Base-by-base conservation (phyloP, 2,797 vertebrate species). In the Chrosomus eos region DNA sequence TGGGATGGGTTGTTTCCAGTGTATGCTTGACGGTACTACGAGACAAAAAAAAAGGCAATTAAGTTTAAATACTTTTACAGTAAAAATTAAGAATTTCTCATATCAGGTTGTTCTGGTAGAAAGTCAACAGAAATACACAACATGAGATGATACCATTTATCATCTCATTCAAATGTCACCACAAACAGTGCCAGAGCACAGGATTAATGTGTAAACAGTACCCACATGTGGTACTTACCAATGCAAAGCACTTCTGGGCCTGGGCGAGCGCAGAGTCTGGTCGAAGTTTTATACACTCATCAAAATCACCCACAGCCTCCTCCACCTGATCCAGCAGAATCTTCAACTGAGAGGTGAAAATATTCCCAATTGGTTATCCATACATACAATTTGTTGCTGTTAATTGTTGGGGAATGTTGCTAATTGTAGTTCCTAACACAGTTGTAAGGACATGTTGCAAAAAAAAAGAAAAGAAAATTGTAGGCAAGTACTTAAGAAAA, bases 281-380 rank as follows among this genome's bases (percentile, higher is more conserved):
- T 85, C 97, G 95, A 90, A 99, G 95, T 75, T 95, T 90, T 92
- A 99, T 99, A 93, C 98, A 99, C 94, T 99, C 97, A 90, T 99
- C 97, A 89, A 99, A 99, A 93, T 99, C 98, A 84, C 95, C 96
- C 71, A 99, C 98, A 2, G 98, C 98, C 91, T 99, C 98, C 78
- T 99, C 98, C 82, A 99, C 98, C 92, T 98, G 97, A 94, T 99
- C 98, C 90, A 99, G 94, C 79, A 99, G 92, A 91, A 99, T 99
- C 95, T 99, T 99, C 91, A 99, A 92, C 98, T 99, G 92, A 73
- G 70, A 80, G 86, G 88, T 91, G 77, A 72, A 74, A 18, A 31
- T 11, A 60, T 3, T 11, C 9, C 31, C 13, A 81, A 55, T 23
- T 36, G 18, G 36, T 36, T 31, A 62, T n/a, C 4, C 73, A 48